These are phyloP conservation scores for Lepidocyrtoides sp. DNA, from an alignment of 2,888 invertebrate species.

Conservation along the genomic window DNA sequence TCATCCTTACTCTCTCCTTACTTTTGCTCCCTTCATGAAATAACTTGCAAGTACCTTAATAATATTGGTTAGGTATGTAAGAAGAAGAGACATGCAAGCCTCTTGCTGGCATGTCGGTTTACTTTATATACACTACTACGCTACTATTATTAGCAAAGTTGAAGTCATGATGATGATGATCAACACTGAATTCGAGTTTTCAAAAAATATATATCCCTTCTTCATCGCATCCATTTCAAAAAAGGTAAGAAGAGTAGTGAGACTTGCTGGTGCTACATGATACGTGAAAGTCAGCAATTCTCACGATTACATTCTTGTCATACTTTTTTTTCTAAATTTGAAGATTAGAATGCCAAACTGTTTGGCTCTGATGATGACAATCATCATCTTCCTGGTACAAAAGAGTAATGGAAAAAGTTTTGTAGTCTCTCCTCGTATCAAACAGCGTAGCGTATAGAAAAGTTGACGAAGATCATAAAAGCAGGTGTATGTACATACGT, in stretches of 20 bases:
- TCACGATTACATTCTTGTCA: slow-evolving; percentile 28
- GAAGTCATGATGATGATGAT: slow-evolving; percentile 10
- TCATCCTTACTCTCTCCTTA: slow-evolving; percentile 49
- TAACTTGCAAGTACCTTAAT: not conserved
- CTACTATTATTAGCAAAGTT: slow-evolving; percentile 36
- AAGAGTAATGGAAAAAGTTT: slow-evolving; percentile 22
- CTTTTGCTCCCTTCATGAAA: not conserved
- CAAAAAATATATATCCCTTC: slow-evolving; percentile 26
- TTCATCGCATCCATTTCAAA: slow-evolving; percentile 1
- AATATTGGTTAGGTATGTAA: not conserved
- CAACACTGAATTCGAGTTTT: slow-evolving; percentile 21
- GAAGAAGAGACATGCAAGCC: not conserved
- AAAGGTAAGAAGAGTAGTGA: not conserved
- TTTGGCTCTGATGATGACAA: not conserved
- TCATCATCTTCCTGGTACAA: not conserved
- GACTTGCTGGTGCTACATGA: not conserved
- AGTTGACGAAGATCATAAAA: not conserved
- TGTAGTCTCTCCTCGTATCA: not conserved
- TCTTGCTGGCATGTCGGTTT: not conserved
- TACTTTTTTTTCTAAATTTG: not conserved
- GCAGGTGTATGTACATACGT: not conserved
- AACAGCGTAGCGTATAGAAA: not conserved
- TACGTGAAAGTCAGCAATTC: slow-evolving; percentile 16
- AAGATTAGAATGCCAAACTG: slow-evolving; percentile 25
- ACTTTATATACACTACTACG: slow-evolving; percentile 3